These are phyloP conservation scores for Cryptus armator DNA, from an alignment of 2,888 invertebrate species.

Conservation along the genomic window DNA sequence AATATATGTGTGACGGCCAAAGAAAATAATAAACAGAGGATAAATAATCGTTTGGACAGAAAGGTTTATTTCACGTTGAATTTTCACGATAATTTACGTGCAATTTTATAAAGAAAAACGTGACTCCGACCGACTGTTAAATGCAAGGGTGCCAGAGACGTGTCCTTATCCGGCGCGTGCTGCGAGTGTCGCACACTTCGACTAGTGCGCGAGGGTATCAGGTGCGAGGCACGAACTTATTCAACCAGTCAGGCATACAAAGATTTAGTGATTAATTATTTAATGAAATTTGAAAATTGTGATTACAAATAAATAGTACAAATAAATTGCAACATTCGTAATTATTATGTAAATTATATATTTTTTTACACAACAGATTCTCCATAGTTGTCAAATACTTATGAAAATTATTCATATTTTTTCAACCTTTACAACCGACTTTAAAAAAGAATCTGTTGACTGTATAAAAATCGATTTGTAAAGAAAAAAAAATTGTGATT, in stretches of 20 bases:
- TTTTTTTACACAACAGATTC: background rate
- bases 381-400: background rate
- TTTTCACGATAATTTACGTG: constrained; percentile 44
- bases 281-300: background rate
- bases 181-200: constrained; percentile 21
- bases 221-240: constrained; percentile 26
- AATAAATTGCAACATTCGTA: too few relatives aligned
- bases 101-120: constrained; percentile 30
- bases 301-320: background rate
- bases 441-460: too few relatives aligned
- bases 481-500: background rate
- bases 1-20: background rate
- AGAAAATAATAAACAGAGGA: constrained; percentile 37
- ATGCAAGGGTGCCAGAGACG: constrained; percentile 36
- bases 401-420: background rate
- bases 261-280: constrained; percentile 11
- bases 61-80: constrained; percentile 36
- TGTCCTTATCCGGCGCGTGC: constrained; percentile 36
- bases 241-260: background rate
- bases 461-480: too few relatives aligned
- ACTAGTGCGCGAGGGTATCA: constrained; percentile 32
- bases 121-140: constrained; percentile 27
- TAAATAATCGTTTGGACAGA: constrained; percentile 42
- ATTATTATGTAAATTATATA: background rate
- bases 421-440: background rate